Percentiles rank a stretch among this genome's conserved stretches.
Conservation (phyloP, 2,888 invertebrate species). For the Lissocephala sabroskyi region DNA sequence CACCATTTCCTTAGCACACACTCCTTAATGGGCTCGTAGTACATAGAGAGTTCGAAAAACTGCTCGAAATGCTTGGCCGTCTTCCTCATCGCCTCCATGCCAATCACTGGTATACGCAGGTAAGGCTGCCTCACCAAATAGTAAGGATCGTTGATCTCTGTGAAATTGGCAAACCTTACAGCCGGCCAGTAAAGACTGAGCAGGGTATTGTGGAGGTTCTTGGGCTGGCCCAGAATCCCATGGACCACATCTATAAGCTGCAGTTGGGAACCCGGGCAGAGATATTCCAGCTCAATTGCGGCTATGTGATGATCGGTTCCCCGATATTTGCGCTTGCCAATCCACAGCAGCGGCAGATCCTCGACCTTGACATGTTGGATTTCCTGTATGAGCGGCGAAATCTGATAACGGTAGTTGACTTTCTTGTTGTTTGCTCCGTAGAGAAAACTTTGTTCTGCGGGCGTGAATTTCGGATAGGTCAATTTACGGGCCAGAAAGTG, state of each 20-base stretch:
- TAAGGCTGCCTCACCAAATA: conserved; percentile 57
- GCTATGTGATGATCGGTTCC: conserved; percentile 65
- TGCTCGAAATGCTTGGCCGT: conserved; percentile 41
- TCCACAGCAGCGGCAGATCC: conserved; percentile 68
- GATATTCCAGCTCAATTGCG: conserved; percentile 65
- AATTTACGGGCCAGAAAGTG: conserved; percentile 59
- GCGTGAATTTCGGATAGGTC: conserved; percentile 44
- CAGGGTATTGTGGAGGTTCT: conserved; percentile 62
- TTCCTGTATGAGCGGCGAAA: conserved; percentile 68
- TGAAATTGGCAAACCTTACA: conserved; percentile 54
- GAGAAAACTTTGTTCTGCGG: conserved; percentile 55
- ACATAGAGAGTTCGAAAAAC: too few relatives aligned
- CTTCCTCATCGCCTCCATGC: conserved; percentile 35
- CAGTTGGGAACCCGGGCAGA: conserved; percentile 66
- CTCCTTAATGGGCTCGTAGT: conserved; percentile 36
- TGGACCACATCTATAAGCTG: conserved; percentile 62
- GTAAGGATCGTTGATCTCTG: conserved; percentile 63
- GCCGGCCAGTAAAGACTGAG: conserved; percentile 58
- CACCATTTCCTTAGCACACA: conserved; percentile 49
- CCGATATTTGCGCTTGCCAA: conserved; percentile 69
- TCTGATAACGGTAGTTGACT: conserved; percentile 65
- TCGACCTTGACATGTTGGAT: conserved; percentile 42
- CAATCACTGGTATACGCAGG: conserved; percentile 48
- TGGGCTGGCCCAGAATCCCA: conserved; percentile 69
- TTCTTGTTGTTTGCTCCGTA: conserved; percentile 60